Base-by-base conservation (phyloP, 2,797 vertebrate genomes). In the Morus bassanus region DNA sequence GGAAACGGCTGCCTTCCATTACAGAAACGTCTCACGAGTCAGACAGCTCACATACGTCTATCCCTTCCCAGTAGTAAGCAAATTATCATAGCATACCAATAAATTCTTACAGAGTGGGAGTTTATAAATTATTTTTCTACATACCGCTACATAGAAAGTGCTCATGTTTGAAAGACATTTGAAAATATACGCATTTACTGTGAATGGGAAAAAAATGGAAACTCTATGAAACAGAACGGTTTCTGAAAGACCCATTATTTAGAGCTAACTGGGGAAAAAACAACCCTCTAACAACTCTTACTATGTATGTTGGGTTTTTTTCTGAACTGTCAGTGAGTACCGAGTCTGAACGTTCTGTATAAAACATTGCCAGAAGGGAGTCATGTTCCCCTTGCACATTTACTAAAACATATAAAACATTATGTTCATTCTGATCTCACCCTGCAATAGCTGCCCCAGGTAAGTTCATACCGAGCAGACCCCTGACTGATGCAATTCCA, bases 191-290 rank as follows among this genome's bases (percentile, higher is more conserved):
- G 79, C 54, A 2, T 54, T 65, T 70, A 69, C 7, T 77, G 69
- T 25, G 78, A 77, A 65, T 17, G 41, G 33, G 33, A 6, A 43
- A 75, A 87, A 85, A 61, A 73, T 3, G 37, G 13, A 8, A 50
- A 77, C 84, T 89, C 80, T 82, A 48, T 41, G 85, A 65, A 87
- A 72, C 31, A 23, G 83, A 87, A 69, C 7, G 19, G 80, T 41
- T 67, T 67, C 57, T 84, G 57, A 82, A 84, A 93, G 70, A 33
- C 18, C 13, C 16, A 18, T 78, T 33, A 67, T 17, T 51, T 56
- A 39, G 60, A 87, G 72, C 30, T 63, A 89, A 91, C 33, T 60
- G 74, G 84, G 82, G 81, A 53, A 91, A 88, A 94, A 77, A 27
- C 84, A 67, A 17, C 59, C 69, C 39, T 73, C 60, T 70, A 61